Evolutionary conservation across 2,888 invertebrate species (phyloP), one percentile per base, ranked within the genome.

Genomic region (Plusia festucae): DNA sequence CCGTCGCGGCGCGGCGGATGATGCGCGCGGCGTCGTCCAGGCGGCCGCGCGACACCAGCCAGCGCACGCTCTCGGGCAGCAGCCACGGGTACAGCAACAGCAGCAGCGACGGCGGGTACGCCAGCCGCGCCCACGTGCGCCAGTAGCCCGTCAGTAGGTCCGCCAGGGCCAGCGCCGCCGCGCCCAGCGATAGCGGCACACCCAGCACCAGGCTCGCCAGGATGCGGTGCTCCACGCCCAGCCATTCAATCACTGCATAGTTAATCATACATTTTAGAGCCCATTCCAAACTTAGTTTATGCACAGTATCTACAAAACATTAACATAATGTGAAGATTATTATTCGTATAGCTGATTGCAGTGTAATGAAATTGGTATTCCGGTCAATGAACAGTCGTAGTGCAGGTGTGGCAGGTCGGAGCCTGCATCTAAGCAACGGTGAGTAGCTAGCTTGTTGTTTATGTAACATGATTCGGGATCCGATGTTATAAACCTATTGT

Each of bases 31-130:
- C 97, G 68, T 97, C 96, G 0, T 96, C 90, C 55, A 95, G 89
- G 63, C 96, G 95, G 2, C 96, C 96, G 71, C 96, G 96, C 6
- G 97, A 96, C 15, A 97, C 88, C 40, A 98, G 94, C 98, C 98
- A 98, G 75, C 98, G 95, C 40, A 97, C 95, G 56, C 97, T 97
- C 92, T 97, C 97, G 0, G 97, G 97, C 56, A 97, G 90, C 49
- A 97, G 81, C 96, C 97, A 97, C 40, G 96, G 96, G 84, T 97
- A 97, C 18, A 96, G 89, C 49, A 98, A 87, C 40, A 97, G 95
- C 0, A 97, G 86, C 53, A 97, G 88, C 0, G 97, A 96, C 0
- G 98, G 98, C 0, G 96, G 95, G 83, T 98, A 98, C 11, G 97
- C 94, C 22, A 97, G 90, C 54, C 97, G 95, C 24, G 97, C 95